Evolutionary conservation across 1,140 invertebrate genomes (phyloP).

Genomic region (Meloidogyne hapla): DNA sequence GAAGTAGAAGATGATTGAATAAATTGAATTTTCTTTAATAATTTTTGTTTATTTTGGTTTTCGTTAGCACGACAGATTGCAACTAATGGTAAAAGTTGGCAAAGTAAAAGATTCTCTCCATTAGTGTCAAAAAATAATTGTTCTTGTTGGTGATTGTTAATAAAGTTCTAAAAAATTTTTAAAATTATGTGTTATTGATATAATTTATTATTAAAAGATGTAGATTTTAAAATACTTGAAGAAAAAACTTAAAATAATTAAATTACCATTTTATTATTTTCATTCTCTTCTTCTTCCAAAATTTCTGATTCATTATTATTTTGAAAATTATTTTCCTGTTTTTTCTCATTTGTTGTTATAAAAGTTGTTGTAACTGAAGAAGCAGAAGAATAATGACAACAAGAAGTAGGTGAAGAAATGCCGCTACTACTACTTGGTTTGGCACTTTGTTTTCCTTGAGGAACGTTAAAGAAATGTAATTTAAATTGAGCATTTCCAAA

Average conservation of each 20-base stretch:
- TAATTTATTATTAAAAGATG: too few species aligned
- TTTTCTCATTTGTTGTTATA: background rate
- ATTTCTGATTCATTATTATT: background rate
- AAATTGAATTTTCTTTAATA: conserved; percentile 4
- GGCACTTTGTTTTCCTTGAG: background rate
- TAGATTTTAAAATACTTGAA: too few species aligned
- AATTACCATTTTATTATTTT: background rate
- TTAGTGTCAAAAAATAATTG: background rate
- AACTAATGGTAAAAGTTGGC: conserved; percentile 16
- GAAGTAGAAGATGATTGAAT: background rate
- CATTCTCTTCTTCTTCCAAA: too few species aligned
- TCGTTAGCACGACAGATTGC: conserved; percentile 14
- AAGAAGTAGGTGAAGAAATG: conserved; percentile 5
- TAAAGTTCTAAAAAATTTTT: background rate
- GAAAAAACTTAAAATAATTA: background rate
- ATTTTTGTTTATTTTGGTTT: background rate
- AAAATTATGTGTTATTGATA: background rate
- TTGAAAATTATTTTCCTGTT: background rate
- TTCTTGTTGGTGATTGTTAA: background rate
- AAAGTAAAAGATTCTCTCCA: background rate
- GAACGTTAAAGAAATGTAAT: conserved; percentile 13
- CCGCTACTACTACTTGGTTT: conserved; percentile 11
- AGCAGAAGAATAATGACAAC: background rate
- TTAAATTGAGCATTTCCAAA: conserved; percentile 31
- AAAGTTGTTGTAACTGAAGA: background rate